phyloP scores from a whole-genome alignment of 2,113 vertebrate genomes.

The Panthera uncia region DNA sequence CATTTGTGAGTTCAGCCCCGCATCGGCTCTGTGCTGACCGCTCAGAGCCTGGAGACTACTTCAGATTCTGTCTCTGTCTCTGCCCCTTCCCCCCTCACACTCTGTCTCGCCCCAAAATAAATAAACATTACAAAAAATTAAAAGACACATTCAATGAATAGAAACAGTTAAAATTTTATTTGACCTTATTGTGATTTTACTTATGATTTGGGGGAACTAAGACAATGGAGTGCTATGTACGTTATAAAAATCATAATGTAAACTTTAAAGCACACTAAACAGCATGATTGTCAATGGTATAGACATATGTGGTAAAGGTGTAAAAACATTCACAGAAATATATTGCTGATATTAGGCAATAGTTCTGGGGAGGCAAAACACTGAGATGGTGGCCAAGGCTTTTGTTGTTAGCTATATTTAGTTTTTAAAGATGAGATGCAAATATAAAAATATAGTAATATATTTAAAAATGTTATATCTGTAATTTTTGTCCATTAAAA shows the following conservation, averaged over 20 bases:
- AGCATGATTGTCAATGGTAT: neutral
- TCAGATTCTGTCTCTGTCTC: no score
- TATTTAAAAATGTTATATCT: neutral
- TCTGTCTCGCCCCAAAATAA: no score
- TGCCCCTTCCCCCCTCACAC: no score
- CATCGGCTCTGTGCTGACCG: no score
- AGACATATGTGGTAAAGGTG: neutral
- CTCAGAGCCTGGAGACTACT: no score
- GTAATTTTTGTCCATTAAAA: neutral
- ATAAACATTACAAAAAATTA: no score
- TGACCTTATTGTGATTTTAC: slow-evolving; percentile 27
- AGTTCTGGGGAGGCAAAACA: neutral
- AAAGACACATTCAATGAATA: neutral
- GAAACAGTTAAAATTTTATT: neutral
- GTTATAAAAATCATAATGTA: neutral
- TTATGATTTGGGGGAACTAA: neutral
- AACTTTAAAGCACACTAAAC: neutral
- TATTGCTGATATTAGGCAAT: neutral
- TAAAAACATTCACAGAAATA: neutral
- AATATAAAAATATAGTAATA: neutral
- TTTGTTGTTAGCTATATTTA: neutral
- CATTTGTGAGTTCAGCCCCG: no score
- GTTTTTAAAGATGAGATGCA: neutral
- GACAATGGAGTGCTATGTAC: neutral
- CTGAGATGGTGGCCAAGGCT: neutral